phyloP scores from a whole-genome alignment of 37 sponge, comb jelly and placozoan species.

The Theonella swinhoei region DNA sequence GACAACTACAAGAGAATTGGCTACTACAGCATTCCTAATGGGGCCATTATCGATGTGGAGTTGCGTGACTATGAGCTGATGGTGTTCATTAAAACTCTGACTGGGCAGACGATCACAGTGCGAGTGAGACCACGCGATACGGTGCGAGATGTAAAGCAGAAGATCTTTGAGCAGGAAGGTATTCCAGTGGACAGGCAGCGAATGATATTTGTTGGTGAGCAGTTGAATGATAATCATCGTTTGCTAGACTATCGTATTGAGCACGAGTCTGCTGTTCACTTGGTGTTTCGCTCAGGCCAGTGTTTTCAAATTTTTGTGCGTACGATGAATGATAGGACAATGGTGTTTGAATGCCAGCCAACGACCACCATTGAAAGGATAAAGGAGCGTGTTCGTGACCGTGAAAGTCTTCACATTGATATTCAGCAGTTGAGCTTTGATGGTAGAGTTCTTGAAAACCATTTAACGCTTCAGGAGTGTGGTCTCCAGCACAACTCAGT shows the following conservation, averaged over 20 bases:
- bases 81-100: slow-evolving; percentile 73
- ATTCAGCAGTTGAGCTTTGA: slow-evolving; percentile 10
- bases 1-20: slow-evolving; percentile 2
- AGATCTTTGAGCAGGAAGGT: slow-evolving; percentile 76
- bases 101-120: slow-evolving; percentile 64
- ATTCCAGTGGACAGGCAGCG: slow-evolving; percentile 69
- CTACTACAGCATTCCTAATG: slow-evolving; percentile 22
- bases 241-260: slow-evolving; percentile 78
- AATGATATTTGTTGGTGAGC: slow-evolving; percentile 63
- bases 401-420: slow-evolving; percentile 23
- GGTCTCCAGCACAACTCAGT: not conserved
- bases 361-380: slow-evolving; percentile 45
- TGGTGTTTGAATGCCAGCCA: slow-evolving; percentile 27
- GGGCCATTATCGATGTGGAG: slow-evolving; percentile 8
- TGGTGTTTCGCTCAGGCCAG: slow-evolving; percentile 74
- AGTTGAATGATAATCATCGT: slow-evolving; percentile 64
- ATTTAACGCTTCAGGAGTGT: slow-evolving; percentile 8
- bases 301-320: slow-evolving; percentile 43
- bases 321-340: not conserved
- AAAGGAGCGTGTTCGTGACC: slow-evolving; percentile 10
- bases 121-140: slow-evolving; percentile 68
- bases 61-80: slow-evolving; percentile 29
- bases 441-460: slow-evolving; percentile 2
- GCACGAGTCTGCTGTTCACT: slow-evolving; percentile 83
- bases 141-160: slow-evolving; percentile 66